These are phyloP conservation scores for Smutsia temminckii DNA, from an alignment of 2,797 vertebrate species.

Conservation along the genomic window DNA sequence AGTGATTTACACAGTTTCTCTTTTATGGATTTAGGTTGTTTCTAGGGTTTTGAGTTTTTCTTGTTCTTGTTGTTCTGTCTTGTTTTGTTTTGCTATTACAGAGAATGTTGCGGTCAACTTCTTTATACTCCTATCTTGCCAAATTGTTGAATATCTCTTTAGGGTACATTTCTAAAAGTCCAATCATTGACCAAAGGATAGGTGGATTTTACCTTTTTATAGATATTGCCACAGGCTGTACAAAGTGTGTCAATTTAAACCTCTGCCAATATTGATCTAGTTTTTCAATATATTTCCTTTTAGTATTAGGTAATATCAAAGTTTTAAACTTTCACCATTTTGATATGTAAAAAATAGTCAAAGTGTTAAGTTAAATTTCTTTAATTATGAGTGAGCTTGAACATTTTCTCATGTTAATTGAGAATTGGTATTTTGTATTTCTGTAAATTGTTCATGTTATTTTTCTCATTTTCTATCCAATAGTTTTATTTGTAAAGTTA, in stretches of 20 bases:
- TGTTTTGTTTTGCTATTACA: constrained; percentile 11
- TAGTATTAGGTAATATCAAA: neutral
- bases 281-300: neutral
- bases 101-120: neutral
- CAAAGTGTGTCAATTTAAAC: neutral
- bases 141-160: neutral
- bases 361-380: neutral
- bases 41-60: neutral
- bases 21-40: constrained; percentile 17
- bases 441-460: neutral
- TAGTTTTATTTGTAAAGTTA: neutral
- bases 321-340: neutral
- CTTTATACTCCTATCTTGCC: neutral
- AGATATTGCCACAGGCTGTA: neutral
- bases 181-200: neutral
- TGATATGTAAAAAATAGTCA: neutral
- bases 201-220: neutral
- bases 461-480: constrained; percentile 10
- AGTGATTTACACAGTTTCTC: neutral
- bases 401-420: neutral
- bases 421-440: neutral
- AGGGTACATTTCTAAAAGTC: neutral
- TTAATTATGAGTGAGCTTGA: neutral
- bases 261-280: neutral
- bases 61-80: neutral